A percentile compares a stretch with the other conserved stretches of the same genome.
phyloP scores from a whole-genome alignment of 1,140 invertebrate species.

The Lysiphlebus fabarum region DNA sequence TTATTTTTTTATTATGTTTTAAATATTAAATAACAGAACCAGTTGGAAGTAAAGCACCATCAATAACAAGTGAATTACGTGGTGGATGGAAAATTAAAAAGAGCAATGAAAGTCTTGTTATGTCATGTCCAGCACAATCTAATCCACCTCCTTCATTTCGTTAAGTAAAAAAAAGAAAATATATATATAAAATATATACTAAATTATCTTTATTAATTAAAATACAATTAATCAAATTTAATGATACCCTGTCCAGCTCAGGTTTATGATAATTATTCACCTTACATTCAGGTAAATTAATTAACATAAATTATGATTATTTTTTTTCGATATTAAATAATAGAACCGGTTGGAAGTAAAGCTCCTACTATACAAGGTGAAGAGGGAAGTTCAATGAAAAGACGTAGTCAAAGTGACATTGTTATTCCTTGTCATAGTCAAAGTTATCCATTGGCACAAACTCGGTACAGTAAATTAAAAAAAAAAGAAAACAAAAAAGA shows the following conservation, averaged over 20 bases:
- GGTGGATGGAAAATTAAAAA: slow-evolving; percentile 27
- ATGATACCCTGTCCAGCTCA: slow-evolving; percentile 64
- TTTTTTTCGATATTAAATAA: slow-evolving; percentile 4
- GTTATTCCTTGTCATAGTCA: slow-evolving; percentile 78
- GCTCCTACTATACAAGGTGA: slow-evolving; percentile 60
- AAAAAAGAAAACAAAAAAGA: too few relatives aligned
- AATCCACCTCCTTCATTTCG: slow-evolving; percentile 49
- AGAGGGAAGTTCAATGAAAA: slow-evolving; percentile 53
- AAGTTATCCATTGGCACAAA: slow-evolving; percentile 57
- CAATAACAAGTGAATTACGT: slow-evolving; percentile 56
- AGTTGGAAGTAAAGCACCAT: slow-evolving; percentile 66
- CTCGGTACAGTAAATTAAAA: too few relatives aligned
- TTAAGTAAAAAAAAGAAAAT: slow-evolving; percentile 39
- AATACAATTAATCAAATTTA: slow-evolving; percentile 44
- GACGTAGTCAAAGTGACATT: slow-evolving; percentile 58
- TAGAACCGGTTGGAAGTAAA: slow-evolving; percentile 52
- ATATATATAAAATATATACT: too few relatives aligned
- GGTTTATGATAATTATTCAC: slow-evolving; percentile 51
- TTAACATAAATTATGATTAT: slow-evolving; percentile 19
- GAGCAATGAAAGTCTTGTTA: slow-evolving; percentile 20
- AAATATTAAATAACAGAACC: slow-evolving; percentile 57
- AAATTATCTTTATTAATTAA: too few relatives aligned
- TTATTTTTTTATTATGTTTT: not conserved
- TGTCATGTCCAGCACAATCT: slow-evolving; percentile 34
- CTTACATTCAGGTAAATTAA: slow-evolving; percentile 46